Evolutionary conservation across 2,113 vertebrate species (phyloP), one percentile per base, ranked within the genome.

Genomic region (Perca schrenkii): DNA sequence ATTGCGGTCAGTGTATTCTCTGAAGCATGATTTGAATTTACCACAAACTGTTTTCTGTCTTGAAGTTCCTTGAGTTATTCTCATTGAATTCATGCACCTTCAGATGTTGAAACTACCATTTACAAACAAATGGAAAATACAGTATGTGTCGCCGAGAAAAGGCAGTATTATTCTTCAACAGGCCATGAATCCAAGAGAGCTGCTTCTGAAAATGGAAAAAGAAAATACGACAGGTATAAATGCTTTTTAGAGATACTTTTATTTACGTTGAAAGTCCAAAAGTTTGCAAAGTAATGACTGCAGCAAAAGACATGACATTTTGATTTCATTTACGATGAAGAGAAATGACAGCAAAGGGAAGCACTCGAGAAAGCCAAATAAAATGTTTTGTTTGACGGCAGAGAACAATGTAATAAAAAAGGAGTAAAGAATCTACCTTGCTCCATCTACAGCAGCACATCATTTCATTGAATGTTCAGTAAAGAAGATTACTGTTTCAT

Each of bases 221-320:
- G 47, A 53, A 79, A 79, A 85, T 31, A 53, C 6, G 8, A 84
- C 31, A 70, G 50, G 46, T 43, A 78, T 71, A 85, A 85, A 86
- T 70, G 79, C 82, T 73, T 62, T 76, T 25, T 75, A 67, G 56
- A 83, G 47, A 75, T 68, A 54, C 60, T 89, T 83, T 82, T 79
- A 88, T 90, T 86, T 69, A 74, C 65, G 91, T 87, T 82, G 17
- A 65, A 69, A 72, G 67, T 68, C 53, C 34, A 56, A 86, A 89
- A 85, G 64, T 85, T 92, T 89, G 67, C 70, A 91, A 90, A 92
- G 82, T 82, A 91, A 87, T 88, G 88, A 91, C 90, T 91, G 87
- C 71, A 46, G 89, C 87, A 82, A 81, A 90, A 88, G 21, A 77
- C 69, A 68, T 77, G 82, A 89, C 80, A 82, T 89, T 85, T 88